These are phyloP conservation scores for Pogoniulus pusillus DNA, from an alignment of 2,797 vertebrate species.

Conservation along the genomic window DNA sequence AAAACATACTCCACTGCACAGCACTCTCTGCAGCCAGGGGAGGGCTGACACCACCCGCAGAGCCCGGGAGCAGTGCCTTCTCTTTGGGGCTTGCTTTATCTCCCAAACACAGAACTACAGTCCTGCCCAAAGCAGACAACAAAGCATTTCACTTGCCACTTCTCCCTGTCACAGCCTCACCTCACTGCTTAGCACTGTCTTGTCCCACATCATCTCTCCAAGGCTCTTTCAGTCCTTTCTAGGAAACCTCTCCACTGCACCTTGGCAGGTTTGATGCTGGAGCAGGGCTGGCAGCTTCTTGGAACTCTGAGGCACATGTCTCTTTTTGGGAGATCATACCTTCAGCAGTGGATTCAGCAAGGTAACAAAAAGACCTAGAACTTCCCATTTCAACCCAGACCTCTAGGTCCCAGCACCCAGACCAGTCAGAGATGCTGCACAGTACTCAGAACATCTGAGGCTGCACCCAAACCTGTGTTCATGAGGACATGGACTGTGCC, in stretches of 20 bases:
- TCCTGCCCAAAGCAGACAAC: conserved; percentile 3
- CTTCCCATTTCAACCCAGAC: not conserved
- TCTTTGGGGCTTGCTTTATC: not conserved
- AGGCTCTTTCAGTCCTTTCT: not conserved
- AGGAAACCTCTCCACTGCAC: not conserved
- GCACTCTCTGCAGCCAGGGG: not conserved
- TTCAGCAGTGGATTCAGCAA: not conserved
- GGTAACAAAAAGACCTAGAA: not conserved
- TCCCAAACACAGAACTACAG: not conserved
- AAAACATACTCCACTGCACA: not conserved
- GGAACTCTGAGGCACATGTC: not conserved
- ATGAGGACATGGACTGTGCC: not conserved
- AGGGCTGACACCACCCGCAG: conserved; percentile 4
- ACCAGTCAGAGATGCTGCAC: not conserved
- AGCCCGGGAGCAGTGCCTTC: conserved; percentile 16
- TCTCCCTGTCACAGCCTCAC: not conserved
- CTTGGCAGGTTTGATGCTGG: not conserved
- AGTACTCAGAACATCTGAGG: not conserved
- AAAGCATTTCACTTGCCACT: not conserved
- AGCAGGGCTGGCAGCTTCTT: not conserved
- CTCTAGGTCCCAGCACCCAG: not conserved
- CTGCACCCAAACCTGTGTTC: not conserved
- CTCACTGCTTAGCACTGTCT: not conserved
- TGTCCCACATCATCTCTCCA: not conserved
- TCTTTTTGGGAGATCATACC: not conserved